Evolutionary conservation across 2,888 invertebrate genomes (phyloP), one percentile per base, ranked within the genome.

Genomic region (Folsomia candida): DNA sequence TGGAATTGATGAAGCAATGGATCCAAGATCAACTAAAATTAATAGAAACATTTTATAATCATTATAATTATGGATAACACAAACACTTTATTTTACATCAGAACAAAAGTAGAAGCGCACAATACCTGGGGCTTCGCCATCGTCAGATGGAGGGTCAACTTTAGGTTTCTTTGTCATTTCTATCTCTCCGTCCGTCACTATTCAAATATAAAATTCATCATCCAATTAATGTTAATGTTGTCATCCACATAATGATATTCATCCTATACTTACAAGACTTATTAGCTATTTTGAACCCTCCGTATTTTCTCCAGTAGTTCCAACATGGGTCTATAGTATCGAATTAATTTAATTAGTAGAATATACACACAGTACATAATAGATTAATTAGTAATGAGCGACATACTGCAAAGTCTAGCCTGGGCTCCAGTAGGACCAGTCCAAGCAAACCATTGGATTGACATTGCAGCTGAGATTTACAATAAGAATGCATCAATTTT

Each of bases 231-330:
- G n/a, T n/a, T n/a, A n/a, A n/a, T n/a, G n/a, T n/a, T n/a, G n/a
- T n/a, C n/a, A n/a, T n/a, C n/a, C n/a, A n/a, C n/a, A n/a, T n/a
- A n/a, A n/a, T n/a, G n/a, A n/a, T n/a, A n/a, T n/a, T 25, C 11
- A 61, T 9, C 6, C 26, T 6, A 61, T 61, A n/a, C 78, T 80
- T 78, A 74, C 85, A 84, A 77, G 85, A 84, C 78, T 86, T 85
- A 51, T 87, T 87, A n/a, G 87, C 86, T 79, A 90, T 89, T 86
- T 95, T 96, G 66, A 99, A 88, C 73, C 97, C 98, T 70, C 97
- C 98, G 84, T 95, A 97, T 84, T 96, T 96, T 85, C 97, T 98
- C 97, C 98, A 99, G 84, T 97, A 97, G 76, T 89, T 89, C 97
- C 97, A 99, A 84, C 99, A 99, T 20, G 87, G 86, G 81, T 92